Percentiles rank a stretch among this genome's conserved stretches.
phyloP scores from a whole-genome alignment of 1,140 invertebrate species.

The Neuroterus valhalla region DNA sequence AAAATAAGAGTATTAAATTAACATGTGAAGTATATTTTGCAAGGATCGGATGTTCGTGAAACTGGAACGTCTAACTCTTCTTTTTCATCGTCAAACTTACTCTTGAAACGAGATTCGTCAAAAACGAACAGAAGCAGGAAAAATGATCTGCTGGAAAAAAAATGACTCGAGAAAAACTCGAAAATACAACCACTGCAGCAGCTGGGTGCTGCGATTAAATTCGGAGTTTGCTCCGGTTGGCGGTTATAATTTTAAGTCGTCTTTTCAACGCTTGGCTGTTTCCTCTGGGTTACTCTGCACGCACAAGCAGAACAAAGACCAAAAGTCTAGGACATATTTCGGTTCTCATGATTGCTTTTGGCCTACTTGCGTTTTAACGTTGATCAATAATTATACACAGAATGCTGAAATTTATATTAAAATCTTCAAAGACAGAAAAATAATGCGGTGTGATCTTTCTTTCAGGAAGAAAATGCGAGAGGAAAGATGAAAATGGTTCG shows the following conservation, averaged over 20 bases:
- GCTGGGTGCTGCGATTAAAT: slow-evolving; percentile 24
- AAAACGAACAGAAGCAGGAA: background rate
- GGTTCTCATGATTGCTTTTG: background rate
- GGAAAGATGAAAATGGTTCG: too few relatives aligned
- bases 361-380: background rate
- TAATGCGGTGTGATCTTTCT: background rate
- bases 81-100: background rate
- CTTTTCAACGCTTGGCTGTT: slow-evolving; percentile 2
- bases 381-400: slow-evolving; percentile 7
- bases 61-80: too few relatives aligned
- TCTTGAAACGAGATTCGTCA: background rate
- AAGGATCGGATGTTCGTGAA: too few relatives aligned
- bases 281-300: background rate
- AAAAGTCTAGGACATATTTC: background rate
- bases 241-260: too few relatives aligned
- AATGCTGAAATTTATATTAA: slow-evolving; percentile 1
- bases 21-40: too few relatives aligned
- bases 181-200: slow-evolving; percentile 14
- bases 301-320: slow-evolving; percentile 8
- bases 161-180: slow-evolving; percentile 7
- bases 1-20: too few relatives aligned
- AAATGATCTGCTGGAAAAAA: background rate
- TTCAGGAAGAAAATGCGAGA: background rate
- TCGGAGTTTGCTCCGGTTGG: slow-evolving; percentile 20
- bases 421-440: background rate